Percentiles rank a stretch among this genome's conserved stretches.
phyloP scores from a whole-genome alignment of 2,888 invertebrate species.

The Tinea semifulvella region DNA sequence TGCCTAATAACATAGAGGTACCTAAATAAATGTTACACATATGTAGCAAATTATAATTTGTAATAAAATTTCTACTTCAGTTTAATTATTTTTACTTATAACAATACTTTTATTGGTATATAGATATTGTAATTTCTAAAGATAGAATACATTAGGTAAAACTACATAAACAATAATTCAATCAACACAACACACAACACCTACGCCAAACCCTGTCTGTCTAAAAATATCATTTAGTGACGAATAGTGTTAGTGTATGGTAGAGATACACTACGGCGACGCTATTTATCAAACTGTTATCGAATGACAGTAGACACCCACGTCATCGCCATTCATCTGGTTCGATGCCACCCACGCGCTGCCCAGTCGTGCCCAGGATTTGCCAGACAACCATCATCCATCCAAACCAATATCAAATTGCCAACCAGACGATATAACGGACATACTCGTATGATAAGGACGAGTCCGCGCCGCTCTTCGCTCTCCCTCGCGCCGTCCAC shows the following conservation, averaged over 20 bases:
- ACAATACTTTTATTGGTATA: no score
- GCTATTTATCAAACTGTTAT: conserved; percentile 29
- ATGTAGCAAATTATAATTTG: no score
- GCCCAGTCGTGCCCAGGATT: conserved; percentile 25
- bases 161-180: conserved; percentile 1
- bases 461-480: conserved; percentile 26
- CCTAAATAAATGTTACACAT: no score
- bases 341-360: conserved; percentile 57
- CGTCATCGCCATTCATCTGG: conserved; percentile 60
- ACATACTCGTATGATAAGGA: no score
- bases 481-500: conserved; percentile 46
- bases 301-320: conserved; percentile 48
- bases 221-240: conserved; percentile 50
- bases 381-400: conserved; percentile 28
- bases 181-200: neutral
- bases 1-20: no score
- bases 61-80: no score
- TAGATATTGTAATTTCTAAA: no score
- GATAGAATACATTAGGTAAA: neutral
- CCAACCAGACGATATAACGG: no score
- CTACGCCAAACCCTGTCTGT: conserved; percentile 16
- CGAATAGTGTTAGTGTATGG: conserved; percentile 22
- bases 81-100: no score
- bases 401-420: conserved; percentile 19
- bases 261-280: conserved; percentile 15